Evolutionary conservation across 2,888 invertebrate species (phyloP).

Genomic region (Diplazon laetatorius): DNA sequence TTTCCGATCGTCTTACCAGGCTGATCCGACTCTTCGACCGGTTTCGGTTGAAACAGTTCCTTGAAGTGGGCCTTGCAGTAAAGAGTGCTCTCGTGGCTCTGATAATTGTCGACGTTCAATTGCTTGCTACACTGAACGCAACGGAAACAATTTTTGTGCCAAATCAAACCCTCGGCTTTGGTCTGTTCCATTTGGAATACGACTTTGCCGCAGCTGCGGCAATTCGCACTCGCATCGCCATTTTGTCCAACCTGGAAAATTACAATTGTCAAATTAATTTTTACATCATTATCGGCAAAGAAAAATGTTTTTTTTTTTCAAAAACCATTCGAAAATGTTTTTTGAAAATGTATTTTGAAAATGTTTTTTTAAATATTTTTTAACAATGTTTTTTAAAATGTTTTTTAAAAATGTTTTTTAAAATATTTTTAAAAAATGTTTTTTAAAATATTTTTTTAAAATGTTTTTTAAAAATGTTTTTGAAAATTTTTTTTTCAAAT

Average conservation of each 20-base stretch:
- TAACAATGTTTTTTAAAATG: too few species aligned
- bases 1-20: constrained; percentile 83
- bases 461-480: too few species aligned
- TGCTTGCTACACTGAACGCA: constrained; percentile 96
- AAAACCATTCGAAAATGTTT: too few species aligned
- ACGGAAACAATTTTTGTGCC: constrained; percentile 97
- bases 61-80: constrained; percentile 98
- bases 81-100: constrained; percentile 94
- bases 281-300: neutral
- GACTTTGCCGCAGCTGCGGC: constrained; percentile 93
- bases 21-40: constrained; percentile 88
- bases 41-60: constrained; percentile 95
- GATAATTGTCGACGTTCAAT: constrained; percentile 96
- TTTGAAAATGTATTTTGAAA: too few species aligned
- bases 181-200: constrained; percentile 99
- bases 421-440: too few species aligned
- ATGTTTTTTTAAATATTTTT: too few species aligned
- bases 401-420: too few species aligned
- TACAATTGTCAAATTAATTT: constrained; percentile 20
- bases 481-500: too few species aligned
- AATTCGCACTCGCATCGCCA: constrained; percentile 86
- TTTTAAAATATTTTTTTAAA: too few species aligned
- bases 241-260: constrained; percentile 79
- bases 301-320: neutral
- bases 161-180: constrained; percentile 94